Evolutionary conservation across 2,888 invertebrate genomes (phyloP), one percentile per base, ranked within the genome.

Genomic region (Euzetes globulus): DNA sequence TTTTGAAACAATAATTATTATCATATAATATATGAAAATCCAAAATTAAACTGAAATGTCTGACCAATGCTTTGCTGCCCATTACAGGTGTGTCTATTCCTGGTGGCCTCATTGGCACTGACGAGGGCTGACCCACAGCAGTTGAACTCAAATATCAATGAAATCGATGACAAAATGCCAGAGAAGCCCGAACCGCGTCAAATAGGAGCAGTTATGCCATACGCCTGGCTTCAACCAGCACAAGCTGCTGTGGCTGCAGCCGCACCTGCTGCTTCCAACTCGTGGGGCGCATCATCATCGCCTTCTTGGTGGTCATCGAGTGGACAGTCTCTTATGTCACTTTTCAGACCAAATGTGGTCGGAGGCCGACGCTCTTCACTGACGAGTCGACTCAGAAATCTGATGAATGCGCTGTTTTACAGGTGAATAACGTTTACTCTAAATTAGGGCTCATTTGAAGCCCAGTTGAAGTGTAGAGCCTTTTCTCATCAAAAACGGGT

Each of bases 321-420:
- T 9, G 47, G 45, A 37, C 37, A 58, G 25, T 70, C 70, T 25
- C 25, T 55, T 5, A 13, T 65, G 22, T 63, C 75, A 22, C n/a
- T 75, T 33, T 27, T 74, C 6, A 45, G 27, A 27, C 45, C 55
- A 7, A 41, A 27, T 68, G 22, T 25, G 17, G 17, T 47, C 27
- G 68, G 73, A n/a, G 74, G 74, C 27, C 55, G 76, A 27, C 58
- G 76, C n/a, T 74, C 73, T 27, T 74, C 73, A n/a, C 47, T 76
- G 63, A 74, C 76, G 2, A 73, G 60, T 45, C 55, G 76, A 52
- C 63, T 76, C 19, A 37, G 71, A 33, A 76, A 74, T 60, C 17
- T 76, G 19, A 74, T 76, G 73, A 76, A 76, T 41, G 60, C 73
- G 0, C 27, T 76, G 37, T 76, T 76, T 74, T 75, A 72, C 37